Evolutionary conservation across 1,140 invertebrate genomes (phyloP), one percentile per base, ranked within the genome.

Genomic region (Bombus picipes): DNA sequence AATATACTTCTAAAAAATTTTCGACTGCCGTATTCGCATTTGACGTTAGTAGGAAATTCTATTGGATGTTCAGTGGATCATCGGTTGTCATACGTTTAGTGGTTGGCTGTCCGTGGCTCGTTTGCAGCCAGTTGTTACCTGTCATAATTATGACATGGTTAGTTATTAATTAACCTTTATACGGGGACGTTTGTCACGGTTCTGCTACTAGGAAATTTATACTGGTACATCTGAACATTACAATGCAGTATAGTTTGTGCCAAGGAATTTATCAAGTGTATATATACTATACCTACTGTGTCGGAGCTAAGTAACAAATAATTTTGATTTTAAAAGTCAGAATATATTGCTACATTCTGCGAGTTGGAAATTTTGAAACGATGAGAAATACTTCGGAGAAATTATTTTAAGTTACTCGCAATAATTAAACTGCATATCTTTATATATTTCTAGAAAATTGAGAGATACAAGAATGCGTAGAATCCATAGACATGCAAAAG

Each of bases 131-230:
- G 65, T 83, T 43, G 28, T 37, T 83, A 37, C n/a, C 66, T 34
- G 76, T 79, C 82, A 79, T 66, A 37, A 79, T 84, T 84, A 84
- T 79, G 82, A 78, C 75, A 39, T 53, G 66, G 75, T 71, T 84
- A 77, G 78, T 84, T 79, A 84, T 84, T 79, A 84, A 84, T 84
- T 84, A 84, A 84, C 82, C 75, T 79, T 62, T 71, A 39, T 41
- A 41, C 9, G 4, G 43, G 62, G 28, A 37, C 25, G 47, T 32
- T 66, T 57, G 66, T 39, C 53, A 32, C 75, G 22, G 2, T 18
- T 25, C 72, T 34, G 25, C 68, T 59, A 59, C 37, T 39, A 25
- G 37, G 53, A 28, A 70, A 68, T 53, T 53, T 53, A 57, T 78
- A 75, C 39, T 39, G 39, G 25, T 79, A 62, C 83, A 34, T 77